Evolutionary conservation across 2,888 invertebrate genomes (phyloP), one percentile per base, ranked within the genome.

Genomic region (Melinaea menophilus): DNA sequence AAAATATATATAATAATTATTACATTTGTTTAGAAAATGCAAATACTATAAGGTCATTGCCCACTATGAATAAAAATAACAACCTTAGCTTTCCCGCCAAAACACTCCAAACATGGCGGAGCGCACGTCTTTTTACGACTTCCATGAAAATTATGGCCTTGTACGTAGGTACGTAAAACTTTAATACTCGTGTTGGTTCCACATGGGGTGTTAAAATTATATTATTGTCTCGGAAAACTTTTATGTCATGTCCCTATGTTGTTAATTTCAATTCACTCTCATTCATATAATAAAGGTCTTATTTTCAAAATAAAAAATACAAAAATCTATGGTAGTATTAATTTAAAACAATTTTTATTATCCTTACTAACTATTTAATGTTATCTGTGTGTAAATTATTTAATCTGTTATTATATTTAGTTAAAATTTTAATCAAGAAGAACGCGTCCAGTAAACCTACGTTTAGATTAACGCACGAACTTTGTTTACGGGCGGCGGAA

Each of bases 91-190:
- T 75, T 82, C 82, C 84, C 86, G 82, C 84, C 81, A 81, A 85
- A 86, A 85, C 81, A 72, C 78, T 83, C 79, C 75, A 81, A 87
- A 86, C 78, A 87, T 86, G 84, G 85, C 83, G 76, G 79, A 69
- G 68, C 72, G 75, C 77, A 77, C 75, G 78, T 78, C 82, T 81
- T 79, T 88, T 88, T 88, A 88, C 85, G 88, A 85, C 82, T 84
- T 82, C 79, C 80, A 79, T 79, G 84, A 80, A 88, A 87, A 88
- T 87, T 88, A 87, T 84, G 76, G 79, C 74, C 75, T 72, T 78
- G 79, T 79, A 79, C 81, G 82, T 83, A 79, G 82, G 83, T 85
- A 79, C 82, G 83, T 85, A 84, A 86, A 86, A 88, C 80, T 88
- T 88, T 89, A 84, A 88, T 83, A 80, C 55, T 75, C 76, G 75